Base-by-base conservation (phyloP, 2,888 invertebrate species). In the Eugnorisma glareosa region DNA sequence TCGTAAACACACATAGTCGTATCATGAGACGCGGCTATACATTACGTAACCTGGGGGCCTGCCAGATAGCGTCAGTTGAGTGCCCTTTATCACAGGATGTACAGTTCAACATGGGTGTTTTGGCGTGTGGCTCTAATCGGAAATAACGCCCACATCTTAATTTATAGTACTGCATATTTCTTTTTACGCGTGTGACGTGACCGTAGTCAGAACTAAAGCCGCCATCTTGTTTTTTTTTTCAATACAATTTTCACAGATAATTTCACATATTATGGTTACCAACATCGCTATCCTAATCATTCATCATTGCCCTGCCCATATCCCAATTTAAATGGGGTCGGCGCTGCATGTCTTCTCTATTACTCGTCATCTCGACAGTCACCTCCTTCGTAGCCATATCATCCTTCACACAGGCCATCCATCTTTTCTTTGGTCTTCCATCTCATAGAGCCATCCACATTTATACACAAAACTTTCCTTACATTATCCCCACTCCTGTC, bases 31-130 rank as follows among this genome's bases (percentile, higher is more conserved):
- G 35, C 15, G 54, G 37, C 31, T 43, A n/a, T 15, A 45, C 10
- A 37, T 81, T 82, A 74, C 69, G 69, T 67, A 81, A 85, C 2
- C 61, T 85, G 85, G 81, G 61, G 82, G 81, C 67, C 35, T 85
- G 82, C 82, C 85, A 82, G 66, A 64, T 81, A 85, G 10, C 48
- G 74, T 51, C 43, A 81, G 82, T 73, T 67, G 81, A 84, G 40
- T 80, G 85, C 69, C 74, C 69, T 71, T 67, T 75, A 75, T 69
- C 71, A 57, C 67, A 37, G 54, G 54, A 69, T 61, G 59, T 31
- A 31, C n/a, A 8, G 40, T 8, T 64, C 40, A 40, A 15, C 37
- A 40, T 40, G 40, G 40, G 15, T 64, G n/a, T 40, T 40, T 64
- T 64, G 40, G 18, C 13, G 63, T 15, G 37, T 68, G 35, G 7